Conservation (phyloP, 2,797 vertebrate genomes). For the Artibeus jamaicensis region DNA sequence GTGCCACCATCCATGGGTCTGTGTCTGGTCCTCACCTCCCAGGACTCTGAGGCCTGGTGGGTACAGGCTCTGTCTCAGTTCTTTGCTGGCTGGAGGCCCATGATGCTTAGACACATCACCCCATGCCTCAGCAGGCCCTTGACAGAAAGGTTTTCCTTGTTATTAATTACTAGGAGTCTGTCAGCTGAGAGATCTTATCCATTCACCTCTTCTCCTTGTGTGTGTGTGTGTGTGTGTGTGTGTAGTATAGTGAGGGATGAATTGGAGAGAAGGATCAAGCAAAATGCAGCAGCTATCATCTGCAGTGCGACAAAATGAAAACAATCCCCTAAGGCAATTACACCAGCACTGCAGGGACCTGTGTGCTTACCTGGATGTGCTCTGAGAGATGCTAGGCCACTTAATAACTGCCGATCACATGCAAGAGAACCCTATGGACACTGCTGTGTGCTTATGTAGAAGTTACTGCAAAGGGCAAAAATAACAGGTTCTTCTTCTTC, state of each 20-base stretch:
- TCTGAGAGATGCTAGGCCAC: neutral
- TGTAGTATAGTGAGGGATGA: neutral
- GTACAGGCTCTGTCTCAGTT: neutral
- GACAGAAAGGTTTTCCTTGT: constrained; percentile 58
- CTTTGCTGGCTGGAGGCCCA: constrained; percentile 50
- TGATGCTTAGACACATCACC: neutral
- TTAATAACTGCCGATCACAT: neutral
- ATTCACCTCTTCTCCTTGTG: constrained; percentile 34
- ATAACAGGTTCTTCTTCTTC: neutral
- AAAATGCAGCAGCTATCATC: neutral
- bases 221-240: neutral
- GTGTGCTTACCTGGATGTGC: neutral
- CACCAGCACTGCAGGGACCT: neutral
- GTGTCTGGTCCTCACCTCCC: constrained; percentile 12
- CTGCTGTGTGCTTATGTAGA: neutral
- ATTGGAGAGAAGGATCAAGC: neutral
- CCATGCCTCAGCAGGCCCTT: constrained; percentile 63
- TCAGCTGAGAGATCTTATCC: constrained; percentile 65
- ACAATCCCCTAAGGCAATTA: neutral
- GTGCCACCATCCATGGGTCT: neutral
- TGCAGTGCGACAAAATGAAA: constrained; percentile 21
- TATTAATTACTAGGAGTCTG: constrained; percentile 73
- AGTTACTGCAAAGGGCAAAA: neutral
- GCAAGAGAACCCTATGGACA: neutral
- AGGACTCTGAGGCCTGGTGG: neutral